These are phyloP conservation scores for Drosophila helvetica DNA, from an alignment of 2,888 invertebrate species.

Conservation along the genomic window DNA sequence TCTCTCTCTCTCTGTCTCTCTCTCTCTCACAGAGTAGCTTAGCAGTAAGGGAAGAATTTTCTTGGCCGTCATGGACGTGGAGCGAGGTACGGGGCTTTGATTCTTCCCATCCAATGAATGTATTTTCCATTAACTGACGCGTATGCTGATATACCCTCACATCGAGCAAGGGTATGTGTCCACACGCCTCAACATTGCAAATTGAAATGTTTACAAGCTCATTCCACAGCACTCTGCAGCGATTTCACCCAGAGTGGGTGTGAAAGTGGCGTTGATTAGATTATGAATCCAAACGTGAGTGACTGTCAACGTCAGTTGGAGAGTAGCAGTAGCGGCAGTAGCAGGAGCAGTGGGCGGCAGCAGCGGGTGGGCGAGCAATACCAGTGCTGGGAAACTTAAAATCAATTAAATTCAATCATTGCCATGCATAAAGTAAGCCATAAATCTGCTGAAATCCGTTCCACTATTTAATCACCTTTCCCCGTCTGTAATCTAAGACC, in stretches of 20 bases:
- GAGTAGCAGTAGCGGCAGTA: no score
- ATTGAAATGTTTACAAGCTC: conserved; percentile 39
- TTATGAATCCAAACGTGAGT: conserved; percentile 13
- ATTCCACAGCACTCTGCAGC: conserved; percentile 24
- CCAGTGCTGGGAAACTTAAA: conserved; percentile 10
- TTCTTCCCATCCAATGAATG: no score
- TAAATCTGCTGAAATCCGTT: conserved; percentile 39
- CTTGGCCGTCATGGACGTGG: no score
- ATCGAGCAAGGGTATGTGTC: background rate
- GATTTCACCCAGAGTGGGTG: conserved; percentile 39
- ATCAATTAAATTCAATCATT: conserved; percentile 48
- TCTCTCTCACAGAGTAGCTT: no score
- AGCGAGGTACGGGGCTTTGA: no score
- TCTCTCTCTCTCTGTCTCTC: no score
- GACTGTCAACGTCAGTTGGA: conserved; percentile 8
- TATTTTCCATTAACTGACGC: no score
- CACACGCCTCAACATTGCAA: conserved; percentile 11
- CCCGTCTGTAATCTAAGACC: conserved; percentile 16
- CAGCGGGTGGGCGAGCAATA: background rate
- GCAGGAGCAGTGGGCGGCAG: background rate
- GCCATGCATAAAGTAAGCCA: conserved; percentile 12
- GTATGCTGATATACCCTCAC: background rate
- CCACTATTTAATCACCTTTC: conserved; percentile 63
- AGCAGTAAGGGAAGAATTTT: no score
- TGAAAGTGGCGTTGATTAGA: conserved; percentile 58